Percentiles rank a stretch among this genome's conserved stretches.
Conservation (phyloP, 2,113 vertebrate genomes). For the Upupa epops region DNA sequence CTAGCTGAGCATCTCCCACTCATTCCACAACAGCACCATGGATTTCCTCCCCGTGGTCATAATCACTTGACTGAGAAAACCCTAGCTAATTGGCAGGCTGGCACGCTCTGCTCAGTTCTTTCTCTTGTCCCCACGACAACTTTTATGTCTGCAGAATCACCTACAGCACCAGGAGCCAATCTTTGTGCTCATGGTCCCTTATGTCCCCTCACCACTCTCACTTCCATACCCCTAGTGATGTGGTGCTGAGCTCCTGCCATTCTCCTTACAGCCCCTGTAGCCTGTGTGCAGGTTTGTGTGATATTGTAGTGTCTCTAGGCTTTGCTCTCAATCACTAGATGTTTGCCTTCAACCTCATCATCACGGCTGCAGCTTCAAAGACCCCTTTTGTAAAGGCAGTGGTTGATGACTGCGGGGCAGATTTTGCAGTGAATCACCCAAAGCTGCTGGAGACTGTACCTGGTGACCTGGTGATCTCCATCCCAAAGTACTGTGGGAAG, state of each 20-base stretch:
- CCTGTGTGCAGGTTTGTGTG: background rate
- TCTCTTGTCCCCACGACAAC: constrained; percentile 52
- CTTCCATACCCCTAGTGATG: background rate
- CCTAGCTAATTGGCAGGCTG: constrained; percentile 31
- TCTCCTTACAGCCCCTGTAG: background rate
- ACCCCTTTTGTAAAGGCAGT: fast-evolving
- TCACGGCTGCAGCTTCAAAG: background rate
- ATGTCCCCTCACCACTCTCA: background rate
- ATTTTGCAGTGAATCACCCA: background rate
- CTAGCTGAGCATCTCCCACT: background rate
- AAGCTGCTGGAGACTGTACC: fast-evolving
- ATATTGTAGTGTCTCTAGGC: background rate
- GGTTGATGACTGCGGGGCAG: background rate
- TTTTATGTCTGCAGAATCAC: background rate
- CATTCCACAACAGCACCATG: fast-evolving
- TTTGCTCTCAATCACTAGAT: background rate
- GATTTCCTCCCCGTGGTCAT: background rate
- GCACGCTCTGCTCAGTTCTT: background rate
- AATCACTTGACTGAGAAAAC: background rate
- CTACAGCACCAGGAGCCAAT: background rate
- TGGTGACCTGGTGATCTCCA: background rate
- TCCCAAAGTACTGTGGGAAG: fast-evolving
- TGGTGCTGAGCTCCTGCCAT: background rate
- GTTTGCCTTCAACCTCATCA: background rate
- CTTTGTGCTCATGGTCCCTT: background rate